Evolutionary conservation across 2,797 vertebrate genomes (phyloP), one percentile per base, ranked within the genome.

Genomic region (Pseudochromis fuscus): DNA sequence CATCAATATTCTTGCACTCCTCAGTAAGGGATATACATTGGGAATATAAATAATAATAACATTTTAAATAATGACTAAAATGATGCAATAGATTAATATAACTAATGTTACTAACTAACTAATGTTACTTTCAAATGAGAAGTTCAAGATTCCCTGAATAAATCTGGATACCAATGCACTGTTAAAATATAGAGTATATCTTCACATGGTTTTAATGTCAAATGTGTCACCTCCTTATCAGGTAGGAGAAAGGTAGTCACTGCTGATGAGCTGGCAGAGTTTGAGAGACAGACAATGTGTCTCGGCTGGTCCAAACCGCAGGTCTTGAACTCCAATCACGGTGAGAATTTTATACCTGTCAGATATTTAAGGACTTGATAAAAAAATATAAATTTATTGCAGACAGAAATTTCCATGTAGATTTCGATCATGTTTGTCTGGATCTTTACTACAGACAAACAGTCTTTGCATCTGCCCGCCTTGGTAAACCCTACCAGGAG

Each of bases 181-280:
- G 33, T 35, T 35, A 33, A 33, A 33, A 33, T 33, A 33, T 33
- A 38, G 5, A 38, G 13, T 3, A 38, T 18, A 6, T 40, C 38
- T 0, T 38, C 13, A n/a, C 38, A n/a, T 7, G 38, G 38, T 7
- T 42, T 42, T 11, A 33, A 7, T 33, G 7, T 67, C 3, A 24
- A 46, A 64, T 37, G 8, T 48, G 19, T 45, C 10, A n/a, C 45
- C 25, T 71, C 12, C 37, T 77, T 2, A 35, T 7, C 67, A 89
- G 85, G 88, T 58, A 68, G 19, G 30, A 81, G 82, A 73, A 11
- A 25, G 15, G 31, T 0, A 2, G 0, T 87, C 50, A 51, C 55
- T 49, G 46, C 33, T 37, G 71, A 51, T 46, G 79, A 89, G 35
- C 27, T 86, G 42, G 56, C 5, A 19, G 82, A 83, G 78, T 89